Evolutionary conservation across 2,888 invertebrate species (phyloP).

Genomic region (Lithophane leautieri): DNA sequence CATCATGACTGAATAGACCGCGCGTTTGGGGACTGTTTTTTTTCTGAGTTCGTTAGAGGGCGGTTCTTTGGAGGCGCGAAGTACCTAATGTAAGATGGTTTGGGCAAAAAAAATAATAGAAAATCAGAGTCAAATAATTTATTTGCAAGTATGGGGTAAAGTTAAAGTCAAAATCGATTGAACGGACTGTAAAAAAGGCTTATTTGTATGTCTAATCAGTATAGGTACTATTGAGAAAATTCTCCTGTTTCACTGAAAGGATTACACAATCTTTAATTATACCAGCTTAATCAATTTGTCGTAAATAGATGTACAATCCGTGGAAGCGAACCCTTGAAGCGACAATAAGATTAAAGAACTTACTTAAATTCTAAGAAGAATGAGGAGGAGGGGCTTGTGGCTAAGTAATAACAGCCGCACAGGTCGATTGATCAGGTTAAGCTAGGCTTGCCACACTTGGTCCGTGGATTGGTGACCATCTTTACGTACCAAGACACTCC

Average conservation of each 20-base stretch:
- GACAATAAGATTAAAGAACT: not conserved
- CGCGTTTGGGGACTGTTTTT: conserved; percentile 22
- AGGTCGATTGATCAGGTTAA: too few species aligned
- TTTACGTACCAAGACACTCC: too few species aligned
- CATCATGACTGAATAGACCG: conserved; percentile 7
- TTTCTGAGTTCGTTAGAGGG: not conserved
- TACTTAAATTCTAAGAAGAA: conserved; percentile 1
- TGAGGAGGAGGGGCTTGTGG: too few species aligned
- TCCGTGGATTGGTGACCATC: too few species aligned
- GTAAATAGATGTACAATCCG: not conserved
- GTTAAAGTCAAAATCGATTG: not conserved
- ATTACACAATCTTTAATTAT: not conserved
- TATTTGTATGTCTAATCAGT: too few species aligned
- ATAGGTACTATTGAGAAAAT: not conserved
- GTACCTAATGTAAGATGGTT: not conserved
- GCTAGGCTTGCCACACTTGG: too few species aligned
- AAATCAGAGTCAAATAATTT: not conserved
- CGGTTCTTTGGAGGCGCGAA: not conserved
- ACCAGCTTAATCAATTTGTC: not conserved
- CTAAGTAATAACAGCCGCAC: too few species aligned
- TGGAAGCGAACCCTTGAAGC: not conserved
- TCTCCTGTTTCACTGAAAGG: not conserved
- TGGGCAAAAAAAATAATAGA: not conserved
- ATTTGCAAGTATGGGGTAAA: not conserved
- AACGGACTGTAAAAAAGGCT: too few species aligned